Evolutionary conservation across 2,888 invertebrate species (phyloP).

Genomic region (Thecophora atra): DNA sequence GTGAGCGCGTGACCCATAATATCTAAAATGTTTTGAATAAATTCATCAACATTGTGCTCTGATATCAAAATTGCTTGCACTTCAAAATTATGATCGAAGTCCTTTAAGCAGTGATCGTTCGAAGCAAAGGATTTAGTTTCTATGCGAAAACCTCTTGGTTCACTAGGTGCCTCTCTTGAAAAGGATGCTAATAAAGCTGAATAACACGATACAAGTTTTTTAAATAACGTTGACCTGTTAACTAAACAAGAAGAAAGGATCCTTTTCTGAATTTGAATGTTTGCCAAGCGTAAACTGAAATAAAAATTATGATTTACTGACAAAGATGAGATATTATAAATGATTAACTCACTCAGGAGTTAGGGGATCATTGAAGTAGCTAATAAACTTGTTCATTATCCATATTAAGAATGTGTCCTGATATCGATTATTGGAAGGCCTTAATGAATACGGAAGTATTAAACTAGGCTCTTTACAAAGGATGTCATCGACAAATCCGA

Average conservation of each 20-base stretch:
- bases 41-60: slow-evolving; percentile 47
- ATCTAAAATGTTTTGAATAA: slow-evolving; percentile 49
- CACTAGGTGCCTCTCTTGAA: slow-evolving; percentile 43
- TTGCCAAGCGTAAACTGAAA: slow-evolving; percentile 52
- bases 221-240: slow-evolving; percentile 57
- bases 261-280: slow-evolving; percentile 57
- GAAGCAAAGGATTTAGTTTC: slow-evolving; percentile 47
- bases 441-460: slow-evolving; percentile 51
- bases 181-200: slow-evolving; percentile 51
- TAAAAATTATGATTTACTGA: background rate
- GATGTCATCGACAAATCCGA: slow-evolving; percentile 56
- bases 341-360: slow-evolving; percentile 10
- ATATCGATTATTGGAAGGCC: slow-evolving; percentile 50
- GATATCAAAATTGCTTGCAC: slow-evolving; percentile 49
- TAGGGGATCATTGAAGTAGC: slow-evolving; percentile 44
- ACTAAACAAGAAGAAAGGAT: slow-evolving; percentile 57
- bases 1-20: slow-evolving; percentile 52
- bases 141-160: slow-evolving; percentile 20
- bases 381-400: slow-evolving; percentile 56
- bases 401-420: slow-evolving; percentile 57
- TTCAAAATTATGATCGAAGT: slow-evolving; percentile 50
- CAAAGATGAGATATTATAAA: background rate
- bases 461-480: slow-evolving; percentile 60
- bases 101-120: slow-evolving; percentile 48
- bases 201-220: slow-evolving; percentile 52